Conservation (phyloP, 2,113 vertebrate genomes). For the Lasiurus borealis region DNA sequence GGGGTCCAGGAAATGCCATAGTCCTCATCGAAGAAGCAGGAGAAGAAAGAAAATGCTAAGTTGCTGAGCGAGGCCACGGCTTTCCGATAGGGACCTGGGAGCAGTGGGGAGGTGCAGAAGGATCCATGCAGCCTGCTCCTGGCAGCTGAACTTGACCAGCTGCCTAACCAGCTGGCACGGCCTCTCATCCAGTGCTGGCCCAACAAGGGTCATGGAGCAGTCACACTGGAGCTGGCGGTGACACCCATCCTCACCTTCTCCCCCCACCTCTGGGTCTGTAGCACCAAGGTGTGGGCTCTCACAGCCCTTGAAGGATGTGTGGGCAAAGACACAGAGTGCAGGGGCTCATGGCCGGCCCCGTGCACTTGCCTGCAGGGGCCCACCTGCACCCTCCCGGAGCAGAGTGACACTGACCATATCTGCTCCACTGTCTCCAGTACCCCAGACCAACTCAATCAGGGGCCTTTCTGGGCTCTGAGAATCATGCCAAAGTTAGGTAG, state of each 20-base stretch:
- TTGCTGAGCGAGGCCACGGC: neutral
- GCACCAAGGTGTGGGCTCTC: neutral
- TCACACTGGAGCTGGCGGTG: neutral
- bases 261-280: neutral
- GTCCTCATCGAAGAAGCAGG: neutral
- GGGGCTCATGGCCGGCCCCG: neutral
- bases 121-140: neutral
- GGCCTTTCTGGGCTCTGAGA: neutral
- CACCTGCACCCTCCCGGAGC: neutral
- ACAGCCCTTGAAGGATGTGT: neutral
- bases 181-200: neutral
- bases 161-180: neutral
- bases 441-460: neutral
- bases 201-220: neutral
- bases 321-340: neutral
- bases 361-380: neutral
- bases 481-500: neutral
- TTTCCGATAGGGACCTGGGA: neutral
- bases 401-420: rapidly evolving
- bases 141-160: neutral
- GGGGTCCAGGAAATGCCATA: neutral
- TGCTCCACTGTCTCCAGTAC: neutral
- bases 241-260: neutral
- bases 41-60: neutral
- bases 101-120: neutral